Conservation (phyloP, 64 coral and sea anemone genomes). For the Montipora efflorescens region DNA sequence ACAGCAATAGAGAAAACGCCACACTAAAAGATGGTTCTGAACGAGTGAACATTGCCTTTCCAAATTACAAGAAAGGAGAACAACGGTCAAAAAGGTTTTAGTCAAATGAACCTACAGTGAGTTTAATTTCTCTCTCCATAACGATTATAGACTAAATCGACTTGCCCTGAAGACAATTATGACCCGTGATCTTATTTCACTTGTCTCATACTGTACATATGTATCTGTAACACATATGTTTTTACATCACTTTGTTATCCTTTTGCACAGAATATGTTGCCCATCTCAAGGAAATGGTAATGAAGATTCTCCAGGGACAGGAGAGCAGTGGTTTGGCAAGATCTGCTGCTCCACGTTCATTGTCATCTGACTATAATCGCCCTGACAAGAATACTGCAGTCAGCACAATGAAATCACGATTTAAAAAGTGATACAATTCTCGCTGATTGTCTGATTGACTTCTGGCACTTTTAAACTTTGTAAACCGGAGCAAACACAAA, state of each 20-base stretch:
- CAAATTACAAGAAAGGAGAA: conserved; percentile 40
- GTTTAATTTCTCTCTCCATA: background rate
- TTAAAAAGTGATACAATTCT: background rate
- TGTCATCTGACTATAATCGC: too few species aligned
- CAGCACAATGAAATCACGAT: too few species aligned
- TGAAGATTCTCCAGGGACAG: too few species aligned
- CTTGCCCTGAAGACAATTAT: background rate
- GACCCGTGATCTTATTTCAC: background rate
- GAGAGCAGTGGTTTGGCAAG: too few species aligned
- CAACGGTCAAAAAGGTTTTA: conserved; percentile 4
- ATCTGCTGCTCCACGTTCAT: too few species aligned
- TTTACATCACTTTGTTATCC: background rate
- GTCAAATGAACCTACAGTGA: conserved; percentile 31
- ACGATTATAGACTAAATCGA: background rate
- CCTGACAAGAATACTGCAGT: too few species aligned
- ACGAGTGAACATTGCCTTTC: conserved; percentile 11
- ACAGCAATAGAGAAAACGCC: background rate
- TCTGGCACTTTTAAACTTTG: background rate
- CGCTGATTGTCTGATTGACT: background rate
- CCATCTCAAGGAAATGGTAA: too few species aligned
- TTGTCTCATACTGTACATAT: background rate
- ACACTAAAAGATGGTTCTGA: background rate
- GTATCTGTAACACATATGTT: background rate
- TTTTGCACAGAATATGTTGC: conserved; percentile 19
- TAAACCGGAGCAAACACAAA: background rate